Conservation (phyloP, 2,888 invertebrate genomes). For the Poecilus cupreus region DNA sequence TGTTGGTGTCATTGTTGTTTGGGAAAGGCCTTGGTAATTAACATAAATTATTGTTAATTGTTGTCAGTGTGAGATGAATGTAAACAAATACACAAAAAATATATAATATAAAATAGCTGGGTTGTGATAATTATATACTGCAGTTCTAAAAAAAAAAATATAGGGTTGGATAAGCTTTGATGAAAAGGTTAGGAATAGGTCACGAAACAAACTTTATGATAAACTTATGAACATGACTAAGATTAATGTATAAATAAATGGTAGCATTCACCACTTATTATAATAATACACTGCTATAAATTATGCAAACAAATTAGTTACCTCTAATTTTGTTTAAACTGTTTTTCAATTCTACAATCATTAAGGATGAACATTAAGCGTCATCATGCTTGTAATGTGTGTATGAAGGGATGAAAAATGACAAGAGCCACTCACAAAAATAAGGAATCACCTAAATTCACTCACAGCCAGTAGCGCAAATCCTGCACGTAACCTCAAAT, state of each 20-base stretch:
- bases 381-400: neutral
- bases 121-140: too few species aligned
- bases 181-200: neutral
- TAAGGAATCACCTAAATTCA: constrained; percentile 12
- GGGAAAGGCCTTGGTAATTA: too few species aligned
- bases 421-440: constrained; percentile 22
- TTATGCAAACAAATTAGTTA: neutral
- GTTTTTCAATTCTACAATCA: too few species aligned
- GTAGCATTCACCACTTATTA: neutral
- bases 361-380: too few species aligned
- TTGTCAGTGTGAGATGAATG: neutral
- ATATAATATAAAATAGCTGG: too few species aligned
- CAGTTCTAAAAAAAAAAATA: too few species aligned
- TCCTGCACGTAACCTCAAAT: constrained; percentile 32
- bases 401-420: neutral
- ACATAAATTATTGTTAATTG: too few species aligned
- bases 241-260: constrained; percentile 26
- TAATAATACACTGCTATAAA: neutral
- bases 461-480: constrained; percentile 11
- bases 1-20: too few species aligned
- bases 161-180: neutral
- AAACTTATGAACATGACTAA: neutral
- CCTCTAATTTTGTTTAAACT: too few species aligned
- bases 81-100: neutral
- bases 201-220: neutral